Conservation (phyloP, 53 echinoderm and acorn worm genomes). For the Patiria pectinifera region DNA sequence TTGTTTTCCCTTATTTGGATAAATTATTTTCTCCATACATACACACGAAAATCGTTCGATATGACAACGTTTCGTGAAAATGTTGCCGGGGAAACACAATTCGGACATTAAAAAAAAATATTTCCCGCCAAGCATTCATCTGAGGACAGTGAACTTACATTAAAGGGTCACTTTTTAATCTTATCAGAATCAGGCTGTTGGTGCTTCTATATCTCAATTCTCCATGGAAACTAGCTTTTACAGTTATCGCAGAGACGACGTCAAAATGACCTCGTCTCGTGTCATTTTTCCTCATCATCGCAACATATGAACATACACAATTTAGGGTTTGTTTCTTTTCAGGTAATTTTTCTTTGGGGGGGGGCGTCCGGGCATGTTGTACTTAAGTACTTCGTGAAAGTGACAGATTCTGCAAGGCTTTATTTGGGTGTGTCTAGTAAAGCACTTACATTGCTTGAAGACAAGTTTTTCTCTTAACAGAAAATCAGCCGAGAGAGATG, state of each 20-base stretch:
- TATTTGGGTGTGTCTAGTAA: not conserved
- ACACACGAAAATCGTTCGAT: not conserved
- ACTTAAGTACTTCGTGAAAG: not conserved
- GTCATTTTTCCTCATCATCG: too few species aligned
- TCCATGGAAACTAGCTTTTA: not conserved
- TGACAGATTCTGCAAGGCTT: not conserved
- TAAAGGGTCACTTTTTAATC: not conserved
- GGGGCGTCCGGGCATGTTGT: not conserved
- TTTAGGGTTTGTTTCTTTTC: too few species aligned
- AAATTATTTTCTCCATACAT: not conserved
- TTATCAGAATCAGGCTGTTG: not conserved
- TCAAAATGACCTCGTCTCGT: too few species aligned
- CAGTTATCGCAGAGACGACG: too few species aligned
- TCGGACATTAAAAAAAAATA: not conserved
- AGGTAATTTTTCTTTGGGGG: not conserved
- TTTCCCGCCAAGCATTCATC: not conserved
- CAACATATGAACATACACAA: too few species aligned
- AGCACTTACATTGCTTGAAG: not conserved
- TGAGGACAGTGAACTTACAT: conserved; percentile 21
- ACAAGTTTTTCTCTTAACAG: not conserved
- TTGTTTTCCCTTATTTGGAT: too few species aligned
- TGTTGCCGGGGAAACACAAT: not conserved
- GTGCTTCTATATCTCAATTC: not conserved
- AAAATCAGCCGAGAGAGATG: not conserved
- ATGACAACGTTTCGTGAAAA: not conserved